These are phyloP conservation scores for Rhopalosiphum padi DNA, from an alignment of 1,140 invertebrate species.

Conservation along the genomic window DNA sequence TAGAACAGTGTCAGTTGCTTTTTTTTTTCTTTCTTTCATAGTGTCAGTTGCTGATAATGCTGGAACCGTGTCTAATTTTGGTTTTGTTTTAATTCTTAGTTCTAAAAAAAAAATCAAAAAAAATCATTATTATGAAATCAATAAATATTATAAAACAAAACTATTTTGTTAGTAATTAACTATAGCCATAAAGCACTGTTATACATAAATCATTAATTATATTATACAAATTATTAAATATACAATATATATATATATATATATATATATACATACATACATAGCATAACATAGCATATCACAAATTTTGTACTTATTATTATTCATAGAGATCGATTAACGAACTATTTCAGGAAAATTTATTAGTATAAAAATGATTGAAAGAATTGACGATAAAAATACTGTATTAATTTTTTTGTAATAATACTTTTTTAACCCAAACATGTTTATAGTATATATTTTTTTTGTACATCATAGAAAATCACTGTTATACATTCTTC, in stretches of 20 bases:
- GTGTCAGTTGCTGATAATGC: background rate
- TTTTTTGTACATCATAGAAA: background rate
- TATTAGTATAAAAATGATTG: background rate
- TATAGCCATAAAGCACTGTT: background rate
- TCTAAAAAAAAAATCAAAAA: background rate
- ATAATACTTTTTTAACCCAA: background rate
- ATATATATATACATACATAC: background rate
- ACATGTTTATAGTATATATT: background rate
- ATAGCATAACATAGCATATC: background rate
- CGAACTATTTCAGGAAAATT: background rate
- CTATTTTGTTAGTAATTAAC: background rate
- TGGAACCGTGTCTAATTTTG: background rate
- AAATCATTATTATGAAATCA: background rate
- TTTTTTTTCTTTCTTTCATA: too few relatives aligned
- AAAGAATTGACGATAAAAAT: background rate
- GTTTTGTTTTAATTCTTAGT: background rate
- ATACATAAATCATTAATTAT: background rate
- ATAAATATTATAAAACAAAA: background rate
- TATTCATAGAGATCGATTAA: background rate
- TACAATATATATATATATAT: background rate
- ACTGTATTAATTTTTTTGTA: background rate
- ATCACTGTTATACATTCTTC: background rate
- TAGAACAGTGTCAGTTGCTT: background rate
- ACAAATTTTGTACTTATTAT: background rate
- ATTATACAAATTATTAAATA: background rate